Conservation (phyloP, 1,140 invertebrate species). For the Cyrtorhinus lividipennis region DNA sequence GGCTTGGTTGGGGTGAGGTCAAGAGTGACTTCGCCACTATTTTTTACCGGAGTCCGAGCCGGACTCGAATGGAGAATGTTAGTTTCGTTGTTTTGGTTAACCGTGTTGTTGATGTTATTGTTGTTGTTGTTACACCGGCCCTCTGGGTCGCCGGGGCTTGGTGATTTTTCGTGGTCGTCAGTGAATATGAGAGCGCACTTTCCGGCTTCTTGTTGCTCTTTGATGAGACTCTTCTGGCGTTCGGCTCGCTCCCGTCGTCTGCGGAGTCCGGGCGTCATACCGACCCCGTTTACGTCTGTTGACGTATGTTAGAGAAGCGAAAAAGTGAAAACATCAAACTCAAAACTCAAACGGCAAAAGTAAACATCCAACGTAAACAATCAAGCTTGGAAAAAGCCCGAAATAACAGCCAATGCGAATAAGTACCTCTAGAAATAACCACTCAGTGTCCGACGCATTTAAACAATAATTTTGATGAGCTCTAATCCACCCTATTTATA, state of each 20-base stretch:
- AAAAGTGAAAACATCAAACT: slow-evolving; percentile 7
- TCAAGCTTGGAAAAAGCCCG: too few relatives aligned
- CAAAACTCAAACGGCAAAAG: background rate
- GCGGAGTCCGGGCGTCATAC: slow-evolving; percentile 58
- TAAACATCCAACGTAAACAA: background rate
- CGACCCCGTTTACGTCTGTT: slow-evolving; percentile 32
- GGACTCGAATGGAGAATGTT: background rate
- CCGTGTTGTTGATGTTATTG: background rate
- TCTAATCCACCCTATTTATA: too few relatives aligned
- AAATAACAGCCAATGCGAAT: too few relatives aligned
- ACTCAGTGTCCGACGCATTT: too few relatives aligned
- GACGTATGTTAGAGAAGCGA: slow-evolving; percentile 21
- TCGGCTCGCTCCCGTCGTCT: slow-evolving; percentile 59
- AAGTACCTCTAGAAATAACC: too few relatives aligned
- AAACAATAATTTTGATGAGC: too few relatives aligned
- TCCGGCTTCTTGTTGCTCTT: slow-evolving; percentile 50
- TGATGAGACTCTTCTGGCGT: slow-evolving; percentile 61
- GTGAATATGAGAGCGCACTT: background rate
- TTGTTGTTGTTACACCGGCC: slow-evolving; percentile 19
- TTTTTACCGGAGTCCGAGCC: background rate
- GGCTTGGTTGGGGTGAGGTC: background rate
- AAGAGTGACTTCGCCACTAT: background rate
- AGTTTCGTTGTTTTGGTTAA: background rate
- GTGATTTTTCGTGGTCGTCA: background rate
- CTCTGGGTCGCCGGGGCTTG: background rate